Conservation (phyloP, 2,888 invertebrate genomes). For the Syrphus vitripennis region DNA sequence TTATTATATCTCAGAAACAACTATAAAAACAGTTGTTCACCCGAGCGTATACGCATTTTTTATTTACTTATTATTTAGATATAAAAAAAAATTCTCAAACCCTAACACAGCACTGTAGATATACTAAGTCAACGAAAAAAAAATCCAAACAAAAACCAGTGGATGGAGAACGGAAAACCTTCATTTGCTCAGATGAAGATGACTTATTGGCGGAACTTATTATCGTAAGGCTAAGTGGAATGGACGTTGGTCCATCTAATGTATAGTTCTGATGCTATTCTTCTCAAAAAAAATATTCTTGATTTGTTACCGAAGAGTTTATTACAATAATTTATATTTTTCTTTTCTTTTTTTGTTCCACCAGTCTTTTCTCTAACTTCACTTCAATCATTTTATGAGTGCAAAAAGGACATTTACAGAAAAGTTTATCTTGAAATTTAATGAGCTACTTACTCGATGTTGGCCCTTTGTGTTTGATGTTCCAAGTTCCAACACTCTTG, state of each 20-base stretch:
- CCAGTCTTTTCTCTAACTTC: not conserved
- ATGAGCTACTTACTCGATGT: constrained; percentile 37
- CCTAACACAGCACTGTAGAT: not conserved
- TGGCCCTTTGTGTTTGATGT: constrained; percentile 15
- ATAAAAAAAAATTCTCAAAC: no score
- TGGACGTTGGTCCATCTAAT: constrained; percentile 49
- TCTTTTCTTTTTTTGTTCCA: not conserved
- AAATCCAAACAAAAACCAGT: not conserved
- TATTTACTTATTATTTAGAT: no score
- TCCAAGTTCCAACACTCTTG: not conserved
- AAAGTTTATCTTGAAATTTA: constrained; percentile 51
- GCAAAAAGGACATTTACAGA: constrained; percentile 6
- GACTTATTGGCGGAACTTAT: constrained; percentile 71
- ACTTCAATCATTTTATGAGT: not conserved
- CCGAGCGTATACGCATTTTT: no score
- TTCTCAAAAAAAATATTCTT: constrained; percentile 20
- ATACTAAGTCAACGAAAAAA: not conserved
- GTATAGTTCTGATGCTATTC: constrained; percentile 1
- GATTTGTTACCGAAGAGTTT: constrained; percentile 57
- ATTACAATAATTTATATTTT: constrained; percentile 1
- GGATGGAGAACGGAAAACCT: constrained; percentile 49
- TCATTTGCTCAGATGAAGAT: constrained; percentile 63
- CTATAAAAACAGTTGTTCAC: no score
- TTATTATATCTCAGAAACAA: no score
- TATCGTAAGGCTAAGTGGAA: constrained; percentile 62